These are phyloP conservation scores for Stegophylla sp. DNA, from an alignment of 2,888 invertebrate genomes.

Conservation along the genomic window DNA sequence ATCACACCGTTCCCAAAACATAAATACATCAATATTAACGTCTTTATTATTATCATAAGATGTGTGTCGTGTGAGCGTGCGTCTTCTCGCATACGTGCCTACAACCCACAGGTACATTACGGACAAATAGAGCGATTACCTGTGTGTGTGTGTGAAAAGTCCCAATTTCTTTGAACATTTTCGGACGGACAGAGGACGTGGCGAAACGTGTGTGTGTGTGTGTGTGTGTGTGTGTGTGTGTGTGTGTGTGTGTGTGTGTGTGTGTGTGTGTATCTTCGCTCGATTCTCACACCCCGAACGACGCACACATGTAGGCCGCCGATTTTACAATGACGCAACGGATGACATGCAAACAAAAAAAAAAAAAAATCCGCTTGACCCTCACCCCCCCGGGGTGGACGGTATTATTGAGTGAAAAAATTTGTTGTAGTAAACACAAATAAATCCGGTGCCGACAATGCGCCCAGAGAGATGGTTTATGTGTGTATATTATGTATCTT, in stretches of 20 bases:
- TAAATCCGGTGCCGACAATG: constrained; percentile 47
- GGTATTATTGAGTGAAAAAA: constrained; percentile 43
- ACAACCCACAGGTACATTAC: background rate
- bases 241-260: no score
- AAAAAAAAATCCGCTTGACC: constrained; percentile 50
- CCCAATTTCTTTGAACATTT: constrained; percentile 42
- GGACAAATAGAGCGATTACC: constrained; percentile 39
- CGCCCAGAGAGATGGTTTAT: no score
- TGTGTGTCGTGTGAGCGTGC: background rate
- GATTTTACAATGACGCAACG: constrained; percentile 29
- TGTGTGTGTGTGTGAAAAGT: constrained; percentile 55
- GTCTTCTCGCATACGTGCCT: no score
- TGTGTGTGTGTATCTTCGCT: no score
- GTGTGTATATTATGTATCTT: no score
- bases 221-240: no score
- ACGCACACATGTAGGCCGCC: background rate
- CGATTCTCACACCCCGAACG: constrained; percentile 22
- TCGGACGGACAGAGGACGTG: no score
- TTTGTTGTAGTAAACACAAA: constrained; percentile 47
- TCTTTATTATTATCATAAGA: background rate
- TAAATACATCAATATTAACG: background rate
- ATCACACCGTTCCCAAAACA: no score
- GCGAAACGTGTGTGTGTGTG: constrained; percentile 5
- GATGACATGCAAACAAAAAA: background rate
- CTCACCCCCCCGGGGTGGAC: constrained; percentile 18